Evolutionary conservation across 1,140 invertebrate species (phyloP), one percentile per base, ranked within the genome.

Genomic region (Uloborus diversus): DNA sequence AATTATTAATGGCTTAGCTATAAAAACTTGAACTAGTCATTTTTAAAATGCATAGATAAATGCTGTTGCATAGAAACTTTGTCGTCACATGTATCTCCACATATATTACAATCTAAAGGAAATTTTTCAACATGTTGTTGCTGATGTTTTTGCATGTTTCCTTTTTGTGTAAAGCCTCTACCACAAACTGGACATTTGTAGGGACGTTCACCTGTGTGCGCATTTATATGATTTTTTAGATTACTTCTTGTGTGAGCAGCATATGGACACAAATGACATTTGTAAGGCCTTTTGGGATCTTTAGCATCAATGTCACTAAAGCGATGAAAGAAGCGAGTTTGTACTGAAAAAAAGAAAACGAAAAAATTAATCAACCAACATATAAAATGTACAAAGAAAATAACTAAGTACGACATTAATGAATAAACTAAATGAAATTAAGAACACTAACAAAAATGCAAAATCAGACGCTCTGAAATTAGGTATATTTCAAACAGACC

Each of bases 131-230:
- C 87, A 76, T 88, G 87, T 11, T 75, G 71, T 13, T 70, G 79
- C 35, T 66, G 73, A 64, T 82, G 81, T 27, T 79, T 69, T 33
- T 79, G 65, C 64, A 79, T 68, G 20, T 78, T 80, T 11, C 71
- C 71, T 57, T 76, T 79, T 47, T 82, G 70, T 13, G 89, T 82
- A 84, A 90, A 90, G 2, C 87, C 85, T 81, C 90, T 90, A 20
- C 86, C 85, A 82, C 89, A 90, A 42, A 89, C 85, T 20, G 89
- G 88, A 83, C 89, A 90, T 0, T 88, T 83, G 83, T 88, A 90
- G 9, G 90, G 90, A 35, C 90, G 82, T 81, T 90, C 90, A 79
- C 90, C 87, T 1, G 89, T 90, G 81, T 90, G 89, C 14, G 75
- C 68, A 53, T 70, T 70, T 47, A 70, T 71, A 32, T 82, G 81